Conservation (phyloP, 2,797 vertebrate species). For the Brachymystax lenok region DNA sequence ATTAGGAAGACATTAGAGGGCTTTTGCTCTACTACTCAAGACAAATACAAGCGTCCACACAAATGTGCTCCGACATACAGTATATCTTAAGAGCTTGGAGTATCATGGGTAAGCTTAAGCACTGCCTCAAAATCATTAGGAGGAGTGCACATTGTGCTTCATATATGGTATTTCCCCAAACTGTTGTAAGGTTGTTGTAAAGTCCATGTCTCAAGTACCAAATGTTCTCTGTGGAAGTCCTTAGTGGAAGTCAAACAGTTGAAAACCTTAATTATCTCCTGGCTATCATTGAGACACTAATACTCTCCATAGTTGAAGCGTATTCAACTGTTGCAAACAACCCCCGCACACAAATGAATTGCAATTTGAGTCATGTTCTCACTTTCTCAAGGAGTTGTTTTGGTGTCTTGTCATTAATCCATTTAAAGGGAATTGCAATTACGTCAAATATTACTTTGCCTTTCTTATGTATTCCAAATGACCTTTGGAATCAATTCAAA, state of each 20-base stretch:
- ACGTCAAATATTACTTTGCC: background rate
- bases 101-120: background rate
- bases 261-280: constrained; percentile 53
- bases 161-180: background rate
- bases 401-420: constrained; percentile 63
- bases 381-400: constrained; percentile 31
- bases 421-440: background rate
- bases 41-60: background rate
- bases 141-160: background rate
- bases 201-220: background rate
- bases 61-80: background rate
- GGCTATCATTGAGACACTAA: constrained; percentile 25
- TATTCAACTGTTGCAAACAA: constrained; percentile 38
- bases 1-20: constrained; percentile 3
- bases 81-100: constrained; percentile 1
- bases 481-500: background rate
- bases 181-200: background rate
- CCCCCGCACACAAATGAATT: constrained; percentile 43
- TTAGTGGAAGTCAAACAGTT: background rate
- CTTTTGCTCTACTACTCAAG: background rate
- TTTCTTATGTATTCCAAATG: background rate
- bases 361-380: constrained; percentile 64
- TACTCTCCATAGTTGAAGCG: constrained; percentile 26
- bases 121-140: background rate
- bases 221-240: constrained; percentile 4